A percentile compares a stretch with the other conserved stretches of the same genome.
Evolutionary conservation across 1,140 invertebrate genomes (phyloP).

Genomic region (Asbolus verrucosus): DNA sequence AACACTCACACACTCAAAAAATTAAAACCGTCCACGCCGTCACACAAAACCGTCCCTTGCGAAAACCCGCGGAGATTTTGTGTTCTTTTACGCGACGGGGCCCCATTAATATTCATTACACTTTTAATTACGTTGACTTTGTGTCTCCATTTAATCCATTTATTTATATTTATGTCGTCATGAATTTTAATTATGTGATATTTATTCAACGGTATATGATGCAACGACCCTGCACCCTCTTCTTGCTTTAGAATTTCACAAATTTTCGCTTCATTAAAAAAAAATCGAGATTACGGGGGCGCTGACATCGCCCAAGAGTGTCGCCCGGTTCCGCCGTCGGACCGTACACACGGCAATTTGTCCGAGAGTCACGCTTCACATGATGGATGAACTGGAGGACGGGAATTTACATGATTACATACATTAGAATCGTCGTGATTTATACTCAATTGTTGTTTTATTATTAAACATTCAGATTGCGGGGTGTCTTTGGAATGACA

Average conservation of each 20-base stretch:
- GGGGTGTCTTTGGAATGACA: neutral
- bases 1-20: neutral
- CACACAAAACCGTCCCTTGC: conserved; percentile 3
- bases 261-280: no score
- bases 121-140: conserved; percentile 63
- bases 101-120: conserved; percentile 62
- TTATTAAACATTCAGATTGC: conserved; percentile 23
- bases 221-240: conserved; percentile 1
- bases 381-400: conserved; percentile 46
- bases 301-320: conserved; percentile 3
- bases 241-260: neutral
- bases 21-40: no score
- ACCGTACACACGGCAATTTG: conserved; percentile 45
- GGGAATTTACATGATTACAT: conserved; percentile 48
- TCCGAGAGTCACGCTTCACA: conserved; percentile 47
- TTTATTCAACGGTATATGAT: conserved; percentile 17
- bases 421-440: conserved; percentile 40
- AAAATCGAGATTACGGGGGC: neutral
- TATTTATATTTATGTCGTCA: conserved; percentile 63
- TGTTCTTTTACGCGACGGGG: conserved; percentile 55
- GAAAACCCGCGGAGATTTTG: conserved; percentile 36
- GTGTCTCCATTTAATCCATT: conserved; percentile 62
- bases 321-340: neutral
- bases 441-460: conserved; percentile 26
- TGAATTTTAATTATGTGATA: conserved; percentile 60